phyloP scores from a whole-genome alignment of 2,113 vertebrate species.

The Ammodytes dubius region DNA sequence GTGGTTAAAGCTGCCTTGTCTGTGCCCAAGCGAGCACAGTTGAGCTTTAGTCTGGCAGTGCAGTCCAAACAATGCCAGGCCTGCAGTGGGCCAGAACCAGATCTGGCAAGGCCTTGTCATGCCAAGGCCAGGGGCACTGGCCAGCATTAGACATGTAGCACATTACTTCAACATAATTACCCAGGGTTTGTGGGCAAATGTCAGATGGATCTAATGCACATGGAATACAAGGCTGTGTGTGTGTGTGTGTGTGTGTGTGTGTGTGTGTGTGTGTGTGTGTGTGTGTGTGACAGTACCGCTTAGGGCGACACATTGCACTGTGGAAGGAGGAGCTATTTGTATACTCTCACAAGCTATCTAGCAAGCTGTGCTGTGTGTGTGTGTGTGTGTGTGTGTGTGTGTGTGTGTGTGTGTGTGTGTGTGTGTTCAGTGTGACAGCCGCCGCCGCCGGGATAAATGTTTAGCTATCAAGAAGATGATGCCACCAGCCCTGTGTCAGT shows the following conservation, averaged over 20 bases:
- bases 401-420: no score
- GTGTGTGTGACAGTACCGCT: conserved; percentile 27
- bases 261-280: conserved; percentile 23
- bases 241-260: conserved; percentile 13
- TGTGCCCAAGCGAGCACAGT: conserved; percentile 24
- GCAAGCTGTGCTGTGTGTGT: conserved; percentile 11
- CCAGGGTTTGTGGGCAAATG: conserved; percentile 55
- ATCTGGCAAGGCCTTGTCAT: conserved; percentile 30
- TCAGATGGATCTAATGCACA: conserved; percentile 43
- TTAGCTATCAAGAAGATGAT: conserved; percentile 55
- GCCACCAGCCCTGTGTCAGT: conserved; percentile 47
- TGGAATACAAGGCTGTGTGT: conserved; percentile 13
- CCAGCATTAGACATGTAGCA: conserved; percentile 70
- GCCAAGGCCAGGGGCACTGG: conserved; percentile 54
- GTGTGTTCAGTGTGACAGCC: conserved; percentile 32
- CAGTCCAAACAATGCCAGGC: conserved; percentile 19
- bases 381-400: background rate
- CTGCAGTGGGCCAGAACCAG: conserved; percentile 21
- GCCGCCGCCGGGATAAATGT: conserved; percentile 41
- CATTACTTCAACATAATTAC: conserved; percentile 79
- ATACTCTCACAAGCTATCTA: conserved; percentile 17
- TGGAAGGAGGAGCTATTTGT: conserved; percentile 52
- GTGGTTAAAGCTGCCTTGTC: background rate
- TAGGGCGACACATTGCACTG: conserved; percentile 39
- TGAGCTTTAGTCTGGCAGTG: conserved; percentile 15